A percentile compares a stretch with the other conserved stretches of the same genome.
These are phyloP conservation scores for Elegia similella DNA, from an alignment of 2,888 invertebrate species.

Conservation along the genomic window DNA sequence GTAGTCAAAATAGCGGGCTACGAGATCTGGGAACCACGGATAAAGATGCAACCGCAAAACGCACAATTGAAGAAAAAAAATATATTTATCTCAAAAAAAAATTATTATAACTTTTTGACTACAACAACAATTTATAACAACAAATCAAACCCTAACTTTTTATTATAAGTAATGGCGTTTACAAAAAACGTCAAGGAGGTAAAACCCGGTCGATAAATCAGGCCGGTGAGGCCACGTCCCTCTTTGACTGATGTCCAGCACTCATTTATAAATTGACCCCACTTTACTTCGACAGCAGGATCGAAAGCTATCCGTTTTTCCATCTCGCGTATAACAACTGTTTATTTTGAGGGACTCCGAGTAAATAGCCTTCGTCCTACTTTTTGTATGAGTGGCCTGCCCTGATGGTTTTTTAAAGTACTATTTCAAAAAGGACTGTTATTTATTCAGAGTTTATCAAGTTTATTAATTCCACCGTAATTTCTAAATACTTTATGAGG, in stretches of 20 bases:
- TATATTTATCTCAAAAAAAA: too few relatives aligned
- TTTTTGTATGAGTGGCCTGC: background rate
- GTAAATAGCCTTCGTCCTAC: background rate
- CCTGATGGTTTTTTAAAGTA: background rate
- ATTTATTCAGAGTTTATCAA: background rate
- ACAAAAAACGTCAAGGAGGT: slow-evolving; percentile 68
- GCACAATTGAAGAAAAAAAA: too few relatives aligned
- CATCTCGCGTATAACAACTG: slow-evolving; percentile 14
- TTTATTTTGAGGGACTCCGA: slow-evolving; percentile 4
- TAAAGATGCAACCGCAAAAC: too few relatives aligned
- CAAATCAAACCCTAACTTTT: slow-evolving; percentile 48
- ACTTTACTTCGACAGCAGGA: slow-evolving; percentile 48
- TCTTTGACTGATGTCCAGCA: slow-evolving; percentile 60
- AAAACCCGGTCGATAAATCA: slow-evolving; percentile 63
- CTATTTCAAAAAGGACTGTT: background rate
- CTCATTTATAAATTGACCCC: slow-evolving; percentile 74
- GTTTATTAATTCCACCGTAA: too few relatives aligned
- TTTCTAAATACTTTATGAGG: too few relatives aligned
- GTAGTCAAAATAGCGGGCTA: too few relatives aligned
- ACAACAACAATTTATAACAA: too few relatives aligned
- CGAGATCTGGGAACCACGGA: too few relatives aligned
- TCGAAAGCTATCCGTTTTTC: slow-evolving; percentile 36
- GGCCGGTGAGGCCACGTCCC: slow-evolving; percentile 41
- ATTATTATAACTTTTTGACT: too few relatives aligned
- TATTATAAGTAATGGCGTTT: slow-evolving; percentile 59